Percentiles rank a stretch among this genome's conserved stretches.
Evolutionary conservation across 2,797 vertebrate species (phyloP).

Genomic region (Amblyopsis hoosieri): DNA sequence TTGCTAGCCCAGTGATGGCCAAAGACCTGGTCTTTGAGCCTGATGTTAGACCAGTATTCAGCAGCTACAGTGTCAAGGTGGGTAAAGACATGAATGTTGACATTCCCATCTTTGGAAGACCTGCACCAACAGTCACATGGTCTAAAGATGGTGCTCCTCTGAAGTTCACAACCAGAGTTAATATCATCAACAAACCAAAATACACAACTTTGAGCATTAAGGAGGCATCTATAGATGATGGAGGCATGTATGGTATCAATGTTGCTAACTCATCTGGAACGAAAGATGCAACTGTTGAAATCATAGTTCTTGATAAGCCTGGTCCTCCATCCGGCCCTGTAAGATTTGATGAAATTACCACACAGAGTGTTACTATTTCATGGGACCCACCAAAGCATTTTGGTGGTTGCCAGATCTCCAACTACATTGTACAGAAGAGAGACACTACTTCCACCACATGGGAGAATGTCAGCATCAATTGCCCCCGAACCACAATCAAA

Average conservation of each 20-base stretch:
- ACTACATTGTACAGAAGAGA: constrained; percentile 97
- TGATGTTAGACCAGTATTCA: constrained; percentile 91
- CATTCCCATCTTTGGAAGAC: constrained; percentile 92
- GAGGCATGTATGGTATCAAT: constrained; percentile 90
- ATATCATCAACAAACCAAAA: constrained; percentile 82
- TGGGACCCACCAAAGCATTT: constrained; percentile 92
- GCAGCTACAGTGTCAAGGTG: constrained; percentile 90
- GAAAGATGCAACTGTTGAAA: constrained; percentile 89
- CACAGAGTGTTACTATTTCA: constrained; percentile 91
- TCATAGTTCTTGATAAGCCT: constrained; percentile 96
- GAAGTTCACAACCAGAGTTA: constrained; percentile 93
- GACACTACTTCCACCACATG: constrained; percentile 91
- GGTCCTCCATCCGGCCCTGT: constrained; percentile 94
- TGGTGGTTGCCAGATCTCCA: constrained; percentile 95
- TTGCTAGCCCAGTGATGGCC: constrained; percentile 91
- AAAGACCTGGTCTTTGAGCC: constrained; percentile 96
- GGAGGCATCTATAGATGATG: constrained; percentile 91
- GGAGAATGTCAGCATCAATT: constrained; percentile 90
- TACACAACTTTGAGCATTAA: constrained; percentile 90
- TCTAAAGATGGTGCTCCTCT: constrained; percentile 88
- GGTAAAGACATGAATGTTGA: constrained; percentile 92
- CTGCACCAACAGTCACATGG: constrained; percentile 91
- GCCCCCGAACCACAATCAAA: constrained; percentile 92
- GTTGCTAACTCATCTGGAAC: constrained; percentile 89
- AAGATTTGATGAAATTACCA: constrained; percentile 93